These are phyloP conservation scores for Yponomeuta plumbellus DNA, from an alignment of 2,888 invertebrate genomes.

Conservation along the genomic window DNA sequence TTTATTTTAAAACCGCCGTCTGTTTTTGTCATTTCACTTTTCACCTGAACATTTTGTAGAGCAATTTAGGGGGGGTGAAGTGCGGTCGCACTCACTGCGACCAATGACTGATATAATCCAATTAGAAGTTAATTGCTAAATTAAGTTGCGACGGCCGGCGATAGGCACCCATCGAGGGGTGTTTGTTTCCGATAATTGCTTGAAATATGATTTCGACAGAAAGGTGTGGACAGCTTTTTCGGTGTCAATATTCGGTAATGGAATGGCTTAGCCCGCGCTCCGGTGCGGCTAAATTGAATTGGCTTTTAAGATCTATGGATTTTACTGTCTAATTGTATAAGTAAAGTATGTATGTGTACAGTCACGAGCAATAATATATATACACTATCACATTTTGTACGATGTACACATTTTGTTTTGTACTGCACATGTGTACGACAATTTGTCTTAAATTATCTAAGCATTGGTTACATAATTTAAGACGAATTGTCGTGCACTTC, in stretches of 20 bases:
- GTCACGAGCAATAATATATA: no score
- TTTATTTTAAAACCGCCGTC: neutral
- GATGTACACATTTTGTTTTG: no score
- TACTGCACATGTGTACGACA: no score
- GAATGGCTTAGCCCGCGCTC: constrained; percentile 8
- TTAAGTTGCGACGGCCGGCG: constrained; percentile 57
- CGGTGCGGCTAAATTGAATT: neutral
- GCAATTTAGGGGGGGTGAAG: constrained; percentile 10
- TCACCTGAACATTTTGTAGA: neutral
- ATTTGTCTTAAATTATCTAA: no score
- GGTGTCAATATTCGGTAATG: constrained; percentile 50
- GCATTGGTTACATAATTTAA: no score
- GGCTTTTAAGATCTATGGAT: neutral
- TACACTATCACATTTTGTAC: no score
- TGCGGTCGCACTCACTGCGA: constrained; percentile 27
- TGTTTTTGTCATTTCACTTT: neutral
- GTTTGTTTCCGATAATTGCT: constrained; percentile 54
- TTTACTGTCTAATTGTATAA: no score
- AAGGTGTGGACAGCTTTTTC: constrained; percentile 47
- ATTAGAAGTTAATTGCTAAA: constrained; percentile 72
- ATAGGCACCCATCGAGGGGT: constrained; percentile 34
- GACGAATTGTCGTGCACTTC: no score
- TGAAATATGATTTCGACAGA: constrained; percentile 62
- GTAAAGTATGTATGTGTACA: no score
- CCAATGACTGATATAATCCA: constrained; percentile 68